Conservation (phyloP, 2,113 vertebrate genomes). For the Heterotilapia buettikoferi region DNA sequence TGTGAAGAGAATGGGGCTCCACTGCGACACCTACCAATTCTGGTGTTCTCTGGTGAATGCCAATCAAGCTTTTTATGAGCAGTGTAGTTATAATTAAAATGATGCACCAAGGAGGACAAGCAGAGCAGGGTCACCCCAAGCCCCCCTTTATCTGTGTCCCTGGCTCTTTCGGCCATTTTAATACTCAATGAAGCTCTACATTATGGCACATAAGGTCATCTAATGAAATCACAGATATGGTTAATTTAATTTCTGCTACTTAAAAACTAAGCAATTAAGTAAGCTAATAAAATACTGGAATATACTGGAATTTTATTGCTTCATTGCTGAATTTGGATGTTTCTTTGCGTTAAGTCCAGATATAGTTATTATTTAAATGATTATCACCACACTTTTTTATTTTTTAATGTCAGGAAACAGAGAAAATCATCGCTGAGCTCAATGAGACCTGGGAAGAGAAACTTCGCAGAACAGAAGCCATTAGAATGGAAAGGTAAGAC, state of each 20-base stretch:
- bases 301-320: background rate
- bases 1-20: background rate
- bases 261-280: background rate
- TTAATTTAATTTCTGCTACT: background rate
- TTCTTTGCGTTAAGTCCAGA: background rate
- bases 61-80: background rate
- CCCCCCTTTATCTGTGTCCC: background rate
- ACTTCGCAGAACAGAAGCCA: constrained; percentile 89
- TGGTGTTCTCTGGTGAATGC: background rate
- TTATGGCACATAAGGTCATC: background rate
- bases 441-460: constrained; percentile 99
- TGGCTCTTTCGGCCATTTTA: background rate
- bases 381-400: background rate
- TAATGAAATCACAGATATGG: background rate
- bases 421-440: constrained; percentile 97
- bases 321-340: background rate
- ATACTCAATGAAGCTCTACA: background rate
- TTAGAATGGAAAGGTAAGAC: constrained; percentile 92
- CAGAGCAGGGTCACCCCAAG: background rate
- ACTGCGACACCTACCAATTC: background rate
- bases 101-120: background rate
- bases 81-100: background rate
- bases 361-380: background rate
- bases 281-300: background rate
- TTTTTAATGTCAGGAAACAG: constrained; percentile 81